These are phyloP conservation scores for Heliconius ethilla DNA, from an alignment of 2,888 invertebrate genomes.

Conservation along the genomic window DNA sequence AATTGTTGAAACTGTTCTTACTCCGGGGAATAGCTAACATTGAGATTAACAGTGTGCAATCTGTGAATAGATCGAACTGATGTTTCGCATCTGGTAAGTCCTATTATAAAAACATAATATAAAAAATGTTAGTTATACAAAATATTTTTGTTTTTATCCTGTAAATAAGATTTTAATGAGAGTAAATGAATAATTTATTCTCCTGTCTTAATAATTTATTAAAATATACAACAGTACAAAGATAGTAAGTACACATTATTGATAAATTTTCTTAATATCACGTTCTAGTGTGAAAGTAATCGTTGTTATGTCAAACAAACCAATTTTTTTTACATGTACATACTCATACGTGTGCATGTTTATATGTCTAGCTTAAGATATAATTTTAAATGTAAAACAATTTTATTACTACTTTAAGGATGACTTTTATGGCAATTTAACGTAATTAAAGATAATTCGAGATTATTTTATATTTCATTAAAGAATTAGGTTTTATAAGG, in stretches of 20 bases:
- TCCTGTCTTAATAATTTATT: neutral
- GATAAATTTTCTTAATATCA: neutral
- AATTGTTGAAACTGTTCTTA: constrained; percentile 61
- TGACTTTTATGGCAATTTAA: neutral
- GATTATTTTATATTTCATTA: neutral
- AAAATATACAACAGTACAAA: neutral
- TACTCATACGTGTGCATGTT: neutral
- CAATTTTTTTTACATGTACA: neutral
- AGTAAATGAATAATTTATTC: neutral
- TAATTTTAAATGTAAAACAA: neutral
- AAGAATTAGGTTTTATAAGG: neutral
- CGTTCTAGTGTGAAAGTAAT: neutral
- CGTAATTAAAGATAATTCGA: neutral
- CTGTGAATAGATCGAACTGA: constrained; percentile 24
- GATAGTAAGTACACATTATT: neutral
- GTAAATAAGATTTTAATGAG: neutral
- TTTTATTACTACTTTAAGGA: neutral
- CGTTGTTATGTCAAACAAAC: neutral
- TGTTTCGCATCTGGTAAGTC: constrained; percentile 32
- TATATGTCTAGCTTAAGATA: neutral
- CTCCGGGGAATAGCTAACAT: constrained; percentile 56
- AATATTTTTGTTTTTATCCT: neutral
- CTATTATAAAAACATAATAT: neutral
- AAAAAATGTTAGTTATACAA: neutral
- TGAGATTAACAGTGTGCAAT: constrained; percentile 20